Conservation (phyloP, 2,888 invertebrate genomes). For the Melieria picta region DNA sequence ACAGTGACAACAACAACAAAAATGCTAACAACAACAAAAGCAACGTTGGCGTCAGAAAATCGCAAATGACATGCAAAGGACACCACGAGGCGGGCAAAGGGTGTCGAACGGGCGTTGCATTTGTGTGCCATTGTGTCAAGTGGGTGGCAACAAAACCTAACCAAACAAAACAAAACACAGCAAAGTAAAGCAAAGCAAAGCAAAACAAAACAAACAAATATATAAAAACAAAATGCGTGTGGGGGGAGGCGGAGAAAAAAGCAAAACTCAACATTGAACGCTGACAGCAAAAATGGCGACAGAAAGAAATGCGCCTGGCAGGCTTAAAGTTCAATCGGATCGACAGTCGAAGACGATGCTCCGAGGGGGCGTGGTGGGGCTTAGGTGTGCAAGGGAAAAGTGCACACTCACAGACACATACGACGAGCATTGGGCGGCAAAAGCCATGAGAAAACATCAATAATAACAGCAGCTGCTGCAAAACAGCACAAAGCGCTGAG, state of each 20-base stretch:
- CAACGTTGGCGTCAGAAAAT: slow-evolving; percentile 17
- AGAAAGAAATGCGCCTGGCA: slow-evolving; percentile 16
- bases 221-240: background rate
- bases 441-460: too few species aligned
- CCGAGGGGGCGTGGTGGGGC: too few species aligned
- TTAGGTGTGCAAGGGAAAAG: too few species aligned
- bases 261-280: background rate
- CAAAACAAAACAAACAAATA: background rate
- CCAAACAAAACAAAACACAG: background rate
- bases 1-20: too few species aligned
- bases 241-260: background rate
- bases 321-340: slow-evolving; percentile 14
- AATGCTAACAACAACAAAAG: background rate
- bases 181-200: background rate
- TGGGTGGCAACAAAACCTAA: slow-evolving; percentile 37
- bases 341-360: too few species aligned
- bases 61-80: slow-evolving; percentile 31
- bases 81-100: background rate
- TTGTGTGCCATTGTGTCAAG: slow-evolving; percentile 63
- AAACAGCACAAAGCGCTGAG: too few species aligned
- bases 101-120: slow-evolving; percentile 45
- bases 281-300: slow-evolving; percentile 13
- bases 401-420: too few species aligned
- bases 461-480: too few species aligned
- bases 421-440: too few species aligned